These are phyloP conservation scores for Coenonympha glycerion DNA, from an alignment of 2,888 invertebrate species.

Conservation along the genomic window DNA sequence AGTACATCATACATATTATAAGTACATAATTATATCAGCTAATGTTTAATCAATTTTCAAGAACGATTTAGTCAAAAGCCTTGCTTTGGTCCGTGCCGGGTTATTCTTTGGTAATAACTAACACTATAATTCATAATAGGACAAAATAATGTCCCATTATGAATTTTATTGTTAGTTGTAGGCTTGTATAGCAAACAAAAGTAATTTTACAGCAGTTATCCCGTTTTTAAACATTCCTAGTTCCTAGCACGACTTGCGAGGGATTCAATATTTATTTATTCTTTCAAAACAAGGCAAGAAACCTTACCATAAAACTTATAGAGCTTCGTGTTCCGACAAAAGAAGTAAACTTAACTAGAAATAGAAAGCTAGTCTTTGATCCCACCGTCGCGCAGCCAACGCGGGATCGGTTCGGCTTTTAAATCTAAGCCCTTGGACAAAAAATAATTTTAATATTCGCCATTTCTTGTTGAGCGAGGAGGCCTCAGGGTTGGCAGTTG, in stretches of 20 bases:
- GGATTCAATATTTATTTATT: not conserved
- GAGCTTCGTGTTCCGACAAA: not conserved
- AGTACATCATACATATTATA: no score
- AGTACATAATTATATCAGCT: no score
- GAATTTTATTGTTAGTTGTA: no score
- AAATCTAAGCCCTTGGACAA: not conserved
- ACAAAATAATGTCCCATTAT: no score
- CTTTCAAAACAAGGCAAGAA: not conserved
- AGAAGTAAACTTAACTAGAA: not conserved
- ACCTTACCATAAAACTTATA: not conserved
- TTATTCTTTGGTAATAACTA: no score
- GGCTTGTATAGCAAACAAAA: no score
- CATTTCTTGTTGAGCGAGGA: not conserved
- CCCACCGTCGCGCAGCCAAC: not conserved
- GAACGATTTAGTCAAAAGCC: no score
- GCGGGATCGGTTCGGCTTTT: not conserved
- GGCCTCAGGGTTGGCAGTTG: not conserved
- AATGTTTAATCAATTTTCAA: no score
- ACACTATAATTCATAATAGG: no score
- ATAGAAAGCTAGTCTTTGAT: slow-evolving; percentile 6
- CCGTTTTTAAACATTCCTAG: not conserved
- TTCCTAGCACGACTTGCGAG: no score
- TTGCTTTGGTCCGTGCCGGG: no score
- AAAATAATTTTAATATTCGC: slow-evolving; percentile 6
- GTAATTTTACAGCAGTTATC: not conserved